Conservation (phyloP, 2,888 invertebrate species). For the Bembecia ichneumoniformis region DNA sequence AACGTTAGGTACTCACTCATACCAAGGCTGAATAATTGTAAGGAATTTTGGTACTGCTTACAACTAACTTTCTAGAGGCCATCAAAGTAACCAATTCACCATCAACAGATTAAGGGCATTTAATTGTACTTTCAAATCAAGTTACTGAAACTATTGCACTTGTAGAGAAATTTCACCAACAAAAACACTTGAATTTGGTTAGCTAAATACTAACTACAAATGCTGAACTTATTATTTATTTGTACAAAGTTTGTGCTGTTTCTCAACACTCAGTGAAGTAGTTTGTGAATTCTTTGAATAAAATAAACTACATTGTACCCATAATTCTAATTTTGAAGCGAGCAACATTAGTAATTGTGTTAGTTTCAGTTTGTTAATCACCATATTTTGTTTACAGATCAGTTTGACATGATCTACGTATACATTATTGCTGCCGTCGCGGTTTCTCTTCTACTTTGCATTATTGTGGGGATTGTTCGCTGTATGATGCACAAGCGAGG, state of each 20-base stretch:
- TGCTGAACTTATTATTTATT: background rate
- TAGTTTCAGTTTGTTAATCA: too few relatives aligned
- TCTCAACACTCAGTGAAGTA: background rate
- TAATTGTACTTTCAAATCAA: constrained; percentile 2
- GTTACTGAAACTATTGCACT: too few relatives aligned
- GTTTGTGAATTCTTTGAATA: background rate
- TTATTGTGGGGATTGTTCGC: constrained; percentile 79
- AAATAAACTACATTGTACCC: background rate
- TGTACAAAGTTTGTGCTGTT: background rate
- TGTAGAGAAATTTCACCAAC: constrained; percentile 1
- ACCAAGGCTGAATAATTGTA: too few relatives aligned
- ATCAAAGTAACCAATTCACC: too few relatives aligned
- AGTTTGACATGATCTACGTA: constrained; percentile 84
- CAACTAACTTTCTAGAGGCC: too few relatives aligned
- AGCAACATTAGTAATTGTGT: too few relatives aligned
- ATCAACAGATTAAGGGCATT: background rate
- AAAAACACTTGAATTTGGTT: constrained; percentile 2
- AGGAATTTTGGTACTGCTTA: too few relatives aligned
- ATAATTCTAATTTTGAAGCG: background rate
- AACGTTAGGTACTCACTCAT: too few relatives aligned
- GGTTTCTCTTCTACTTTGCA: constrained; percentile 79
- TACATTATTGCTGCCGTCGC: constrained; percentile 86
- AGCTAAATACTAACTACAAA: background rate
- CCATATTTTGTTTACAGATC: constrained; percentile 66
- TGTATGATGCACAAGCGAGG: constrained; percentile 78